These are phyloP conservation scores for Hermatobates lingyangjiaoensis DNA, from an alignment of 1,140 invertebrate species.

Conservation along the genomic window DNA sequence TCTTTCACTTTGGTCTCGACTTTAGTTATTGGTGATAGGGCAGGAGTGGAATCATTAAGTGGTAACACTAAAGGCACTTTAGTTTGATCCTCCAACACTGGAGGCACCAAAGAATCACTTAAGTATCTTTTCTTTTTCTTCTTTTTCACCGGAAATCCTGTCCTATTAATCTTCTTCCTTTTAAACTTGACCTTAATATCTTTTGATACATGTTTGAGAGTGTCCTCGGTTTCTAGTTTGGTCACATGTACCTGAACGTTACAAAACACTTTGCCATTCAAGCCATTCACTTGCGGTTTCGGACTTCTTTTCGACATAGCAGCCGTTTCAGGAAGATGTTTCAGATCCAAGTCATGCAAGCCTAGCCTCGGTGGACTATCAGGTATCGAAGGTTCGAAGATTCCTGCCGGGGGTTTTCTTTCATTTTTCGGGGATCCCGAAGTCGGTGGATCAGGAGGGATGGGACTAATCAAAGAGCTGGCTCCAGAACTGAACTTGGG, in stretches of 20 bases:
- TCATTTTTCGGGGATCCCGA: slow-evolving; percentile 8
- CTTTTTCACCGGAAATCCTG: slow-evolving; percentile 66
- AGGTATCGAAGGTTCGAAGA: slow-evolving; percentile 17
- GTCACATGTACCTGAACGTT: slow-evolving; percentile 32
- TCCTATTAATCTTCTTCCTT: slow-evolving; percentile 55
- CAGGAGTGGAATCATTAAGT: slow-evolving; percentile 8
- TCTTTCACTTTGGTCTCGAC: slow-evolving; percentile 28
- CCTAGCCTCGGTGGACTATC: slow-evolving; percentile 3
- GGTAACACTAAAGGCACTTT: slow-evolving; percentile 3
- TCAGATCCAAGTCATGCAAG: neutral
- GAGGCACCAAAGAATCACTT: slow-evolving; percentile 15
- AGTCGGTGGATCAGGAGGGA: slow-evolving; percentile 5
- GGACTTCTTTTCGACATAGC: slow-evolving; percentile 18
- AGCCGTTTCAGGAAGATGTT: slow-evolving; percentile 6
- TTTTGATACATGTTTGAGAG: slow-evolving; percentile 17
- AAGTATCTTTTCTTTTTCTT: slow-evolving; percentile 56
- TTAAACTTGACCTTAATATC: slow-evolving; percentile 22
- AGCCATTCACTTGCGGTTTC: slow-evolving; percentile 25
- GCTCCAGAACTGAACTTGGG: slow-evolving; percentile 8
- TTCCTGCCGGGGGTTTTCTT: slow-evolving; percentile 17
- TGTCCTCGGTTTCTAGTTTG: slow-evolving; percentile 26
- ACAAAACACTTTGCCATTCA: slow-evolving; percentile 32
- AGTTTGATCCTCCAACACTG: slow-evolving; percentile 20
- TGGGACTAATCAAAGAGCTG: neutral
- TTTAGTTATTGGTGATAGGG: slow-evolving; percentile 29